Percentiles rank a stretch among this genome's conserved stretches.
Evolutionary conservation across 2,113 vertebrate species (phyloP).

Genomic region (Brachypteracias leptosomus): DNA sequence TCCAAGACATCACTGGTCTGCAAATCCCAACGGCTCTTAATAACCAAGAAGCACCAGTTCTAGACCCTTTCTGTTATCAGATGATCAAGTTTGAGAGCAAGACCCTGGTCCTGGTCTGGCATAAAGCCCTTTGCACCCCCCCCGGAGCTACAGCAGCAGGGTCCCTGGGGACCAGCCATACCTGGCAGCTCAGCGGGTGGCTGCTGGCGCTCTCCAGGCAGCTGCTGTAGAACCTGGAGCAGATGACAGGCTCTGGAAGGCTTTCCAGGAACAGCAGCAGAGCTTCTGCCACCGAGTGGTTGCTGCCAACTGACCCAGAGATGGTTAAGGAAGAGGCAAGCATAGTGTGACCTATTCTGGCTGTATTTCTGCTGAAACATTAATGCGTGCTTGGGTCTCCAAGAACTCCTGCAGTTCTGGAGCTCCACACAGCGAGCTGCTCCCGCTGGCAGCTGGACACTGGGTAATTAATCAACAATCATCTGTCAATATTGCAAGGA

Average conservation of each 20-base stretch:
- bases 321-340: slow-evolving; percentile 68
- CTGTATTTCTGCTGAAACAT: background rate
- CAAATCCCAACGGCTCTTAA: background rate
- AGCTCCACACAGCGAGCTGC: fast-evolving
- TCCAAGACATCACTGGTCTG: background rate
- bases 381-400: background rate
- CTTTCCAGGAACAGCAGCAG: slow-evolving; percentile 94
- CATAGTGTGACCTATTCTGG: background rate
- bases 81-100: background rate
- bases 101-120: background rate
- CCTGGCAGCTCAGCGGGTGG: slow-evolving; percentile 84
- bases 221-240: slow-evolving; percentile 80
- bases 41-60: background rate
- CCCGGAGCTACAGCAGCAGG: background rate
- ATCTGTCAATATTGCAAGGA: fast-evolving
- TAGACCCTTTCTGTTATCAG: background rate
- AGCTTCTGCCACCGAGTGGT: slow-evolving; percentile 93
- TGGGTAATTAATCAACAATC: background rate
- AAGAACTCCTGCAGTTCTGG: background rate
- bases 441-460: background rate
- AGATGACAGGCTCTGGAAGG: slow-evolving; percentile 92
- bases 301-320: slow-evolving; percentile 83
- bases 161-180: background rate
- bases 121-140: background rate
- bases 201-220: slow-evolving; percentile 81